Base-by-base conservation (phyloP, 2,888 invertebrate genomes). In the Ceratothoa steindachneri region DNA sequence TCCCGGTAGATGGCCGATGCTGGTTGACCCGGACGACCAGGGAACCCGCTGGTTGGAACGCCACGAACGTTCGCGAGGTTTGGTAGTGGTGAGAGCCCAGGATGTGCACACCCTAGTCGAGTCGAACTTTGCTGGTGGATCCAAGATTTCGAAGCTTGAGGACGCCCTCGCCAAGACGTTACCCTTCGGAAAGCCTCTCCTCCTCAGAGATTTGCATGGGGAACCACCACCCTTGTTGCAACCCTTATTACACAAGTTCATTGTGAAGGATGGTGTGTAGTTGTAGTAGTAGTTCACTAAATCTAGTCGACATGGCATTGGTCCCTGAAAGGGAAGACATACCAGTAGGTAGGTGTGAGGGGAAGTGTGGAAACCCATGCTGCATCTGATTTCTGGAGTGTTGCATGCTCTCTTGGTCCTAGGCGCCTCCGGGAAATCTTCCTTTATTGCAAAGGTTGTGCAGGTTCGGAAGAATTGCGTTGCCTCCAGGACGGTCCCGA, bases 21-120 rank as follows among this genome's bases (percentile, higher is more conserved):
- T 77, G 30, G 77, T 77, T 1, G 77, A 77, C n/a, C 77, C 77
- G 3, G 77, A 77, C 28, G 77, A 77, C 30, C 73, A 68, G 15
- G 77, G 77, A n/a, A 74, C 73, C 12, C 65, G 71, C 12, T 77
- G 77, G 77, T 41, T 77, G 19, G 73, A 77, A 55, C 68, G 69
- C 24, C 77, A 77, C 22, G 77, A 77, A 22, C 70, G 67, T 1
- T n/a, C 65, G 15, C 65, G 72, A 24, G 71, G 64, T 15, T 31
- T 77, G 12, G 73, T 69, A 31, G 71, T 77, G 22, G 53, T 77
- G 27, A 64, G 69, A 64, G 71, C 72, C 9, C 73, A 77, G 30
- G 74, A 73, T 28, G 66, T 69, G 51, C 60, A 71, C 51, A 60
- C 53, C 41, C 31, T 52, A 2, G n/a, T 30, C 19, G 67, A 30